A percentile compares a stretch with the other conserved stretches of the same genome.
These are phyloP conservation scores for Aphrocallistes beatrix DNA, from an alignment of 37 sponge, comb jelly and placozoan species.

Conservation along the genomic window DNA sequence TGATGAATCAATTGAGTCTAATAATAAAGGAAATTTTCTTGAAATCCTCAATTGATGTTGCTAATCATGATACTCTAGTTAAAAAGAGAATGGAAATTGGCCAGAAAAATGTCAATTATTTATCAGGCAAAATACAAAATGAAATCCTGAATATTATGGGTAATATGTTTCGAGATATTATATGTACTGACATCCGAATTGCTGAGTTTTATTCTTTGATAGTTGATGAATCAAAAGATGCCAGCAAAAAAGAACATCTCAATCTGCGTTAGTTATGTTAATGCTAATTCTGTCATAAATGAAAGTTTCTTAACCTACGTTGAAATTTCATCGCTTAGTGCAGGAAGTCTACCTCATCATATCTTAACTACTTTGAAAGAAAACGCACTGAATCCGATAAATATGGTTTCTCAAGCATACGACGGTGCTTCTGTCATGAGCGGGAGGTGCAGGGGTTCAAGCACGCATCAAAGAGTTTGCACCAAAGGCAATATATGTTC, in stretches of 20 bases:
- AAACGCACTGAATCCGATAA: constrained; percentile 19
- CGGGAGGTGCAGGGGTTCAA: constrained; percentile 39
- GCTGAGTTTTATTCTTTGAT: constrained; percentile 16
- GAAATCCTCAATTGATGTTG: constrained; percentile 37
- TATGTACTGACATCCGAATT: not conserved
- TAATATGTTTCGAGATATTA: not conserved
- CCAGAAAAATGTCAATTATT: not conserved
- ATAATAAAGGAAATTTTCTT: constrained; percentile 49
- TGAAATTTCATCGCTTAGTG: constrained; percentile 33
- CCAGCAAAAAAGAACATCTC: constrained; percentile 43
- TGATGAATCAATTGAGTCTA: constrained; percentile 30
- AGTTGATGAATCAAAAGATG: constrained; percentile 52
- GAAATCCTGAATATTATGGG: no score
- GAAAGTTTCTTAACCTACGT: constrained; percentile 46
- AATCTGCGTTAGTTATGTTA: constrained; percentile 24
- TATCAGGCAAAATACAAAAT: not conserved
- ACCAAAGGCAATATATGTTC: constrained; percentile 41
- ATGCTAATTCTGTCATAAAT: not conserved
- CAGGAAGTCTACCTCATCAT: constrained; percentile 37
- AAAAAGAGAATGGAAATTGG: constrained; percentile 14
- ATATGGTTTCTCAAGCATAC: not conserved
- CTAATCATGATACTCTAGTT: constrained; percentile 41
- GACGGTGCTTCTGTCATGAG: not conserved
- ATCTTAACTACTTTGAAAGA: constrained; percentile 15
- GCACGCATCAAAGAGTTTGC: constrained; percentile 30